phyloP scores from a whole-genome alignment of 2,888 invertebrate genomes.

The Amblyjoppa proteus region DNA sequence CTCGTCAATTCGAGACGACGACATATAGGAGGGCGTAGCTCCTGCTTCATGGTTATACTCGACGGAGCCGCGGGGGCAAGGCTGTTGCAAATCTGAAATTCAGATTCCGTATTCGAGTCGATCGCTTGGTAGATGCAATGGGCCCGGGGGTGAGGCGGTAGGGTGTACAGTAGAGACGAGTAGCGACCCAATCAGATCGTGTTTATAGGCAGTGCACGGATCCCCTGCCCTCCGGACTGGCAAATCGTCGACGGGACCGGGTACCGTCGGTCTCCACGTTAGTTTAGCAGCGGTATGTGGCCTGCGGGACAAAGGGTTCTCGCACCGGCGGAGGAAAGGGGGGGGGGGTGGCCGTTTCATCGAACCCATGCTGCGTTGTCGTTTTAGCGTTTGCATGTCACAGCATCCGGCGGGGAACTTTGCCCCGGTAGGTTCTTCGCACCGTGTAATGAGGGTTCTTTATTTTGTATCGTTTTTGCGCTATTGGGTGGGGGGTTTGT shows the following conservation, averaged over 20 bases:
- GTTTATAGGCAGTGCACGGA: slow-evolving; percentile 80
- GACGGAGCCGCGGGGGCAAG: not conserved
- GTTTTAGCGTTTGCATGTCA: not conserved
- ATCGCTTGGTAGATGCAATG: slow-evolving; percentile 66
- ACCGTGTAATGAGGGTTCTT: not conserved
- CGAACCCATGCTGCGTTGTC: slow-evolving; percentile 10
- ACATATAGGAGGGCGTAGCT: slow-evolving; percentile 17
- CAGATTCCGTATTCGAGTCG: slow-evolving; percentile 79
- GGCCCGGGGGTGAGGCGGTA: not conserved
- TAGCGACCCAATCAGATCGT: slow-evolving; percentile 78
- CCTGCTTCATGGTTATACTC: slow-evolving; percentile 4
- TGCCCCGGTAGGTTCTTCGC: not conserved
- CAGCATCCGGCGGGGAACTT: not conserved
- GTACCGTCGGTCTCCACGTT: slow-evolving; percentile 40
- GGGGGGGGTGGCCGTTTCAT: slow-evolving; percentile 3
- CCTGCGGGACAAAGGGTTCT: slow-evolving; percentile 45
- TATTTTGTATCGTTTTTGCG: slow-evolving; percentile 8
- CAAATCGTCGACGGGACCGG: slow-evolving; percentile 74
- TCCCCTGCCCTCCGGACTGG: slow-evolving; percentile 74
- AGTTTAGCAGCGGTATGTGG: slow-evolving; percentile 48
- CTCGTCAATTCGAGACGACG: slow-evolving; percentile 51
- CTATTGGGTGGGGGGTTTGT: not conserved
- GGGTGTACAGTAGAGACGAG: slow-evolving; percentile 26
- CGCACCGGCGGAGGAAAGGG: not conserved
- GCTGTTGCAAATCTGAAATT: slow-evolving; percentile 72